These are phyloP conservation scores for Leucania comma DNA, from an alignment of 2,888 invertebrate genomes.

Conservation along the genomic window DNA sequence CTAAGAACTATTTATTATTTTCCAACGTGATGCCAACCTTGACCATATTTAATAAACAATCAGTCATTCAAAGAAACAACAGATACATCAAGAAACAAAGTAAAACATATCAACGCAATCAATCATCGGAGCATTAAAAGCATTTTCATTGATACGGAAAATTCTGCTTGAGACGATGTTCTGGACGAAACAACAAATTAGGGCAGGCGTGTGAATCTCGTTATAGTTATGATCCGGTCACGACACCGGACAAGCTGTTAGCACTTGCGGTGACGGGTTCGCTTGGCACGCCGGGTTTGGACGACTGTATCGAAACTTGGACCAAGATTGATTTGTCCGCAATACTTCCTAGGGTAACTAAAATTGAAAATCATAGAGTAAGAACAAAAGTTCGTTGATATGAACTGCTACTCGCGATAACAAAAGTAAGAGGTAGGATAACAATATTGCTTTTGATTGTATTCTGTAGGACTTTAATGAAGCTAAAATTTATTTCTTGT, in stretches of 20 bases:
- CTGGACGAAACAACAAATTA: constrained; percentile 46
- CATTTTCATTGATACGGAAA: constrained; percentile 47
- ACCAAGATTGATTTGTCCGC: not conserved
- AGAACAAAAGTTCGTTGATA: not conserved
- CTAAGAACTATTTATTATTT: constrained; percentile 34
- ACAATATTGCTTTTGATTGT: not conserved
- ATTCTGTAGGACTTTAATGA: not conserved
- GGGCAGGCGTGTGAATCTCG: constrained; percentile 51
- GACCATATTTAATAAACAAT: constrained; percentile 9
- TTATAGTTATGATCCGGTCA: constrained; percentile 49
- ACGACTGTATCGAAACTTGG: constrained; percentile 4
- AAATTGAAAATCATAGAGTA: not conserved
- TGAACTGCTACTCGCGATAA: not conserved
- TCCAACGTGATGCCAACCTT: constrained; percentile 22
- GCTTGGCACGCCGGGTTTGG: constrained; percentile 14
- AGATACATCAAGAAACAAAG: constrained; percentile 31
- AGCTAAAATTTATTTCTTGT: not conserved
- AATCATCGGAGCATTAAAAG: constrained; percentile 49
- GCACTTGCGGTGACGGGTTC: constrained; percentile 49
- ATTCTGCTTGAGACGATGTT: constrained; percentile 33
- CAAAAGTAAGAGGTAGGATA: not conserved
- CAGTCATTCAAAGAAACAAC: constrained; percentile 22
- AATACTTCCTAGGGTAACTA: not conserved
- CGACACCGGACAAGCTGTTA: constrained; percentile 50
- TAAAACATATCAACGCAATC: constrained; percentile 23